These are phyloP conservation scores for Megaceryle alcyon DNA, from an alignment of 2,797 vertebrate genomes.

Conservation along the genomic window DNA sequence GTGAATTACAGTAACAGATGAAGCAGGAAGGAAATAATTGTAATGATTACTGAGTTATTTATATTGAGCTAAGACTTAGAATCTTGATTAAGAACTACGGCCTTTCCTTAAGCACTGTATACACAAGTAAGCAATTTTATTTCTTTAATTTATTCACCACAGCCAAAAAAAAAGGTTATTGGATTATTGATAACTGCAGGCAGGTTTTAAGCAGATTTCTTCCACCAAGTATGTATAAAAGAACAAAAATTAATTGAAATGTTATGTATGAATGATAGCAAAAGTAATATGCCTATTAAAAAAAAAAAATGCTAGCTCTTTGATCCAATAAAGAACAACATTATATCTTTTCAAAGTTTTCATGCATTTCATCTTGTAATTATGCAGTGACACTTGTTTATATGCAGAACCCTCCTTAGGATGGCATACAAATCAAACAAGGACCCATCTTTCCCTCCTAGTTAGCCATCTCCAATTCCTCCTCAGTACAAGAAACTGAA, in stretches of 20 bases:
- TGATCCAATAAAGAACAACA: background rate
- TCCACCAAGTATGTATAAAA: background rate
- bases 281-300: background rate
- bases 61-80: background rate
- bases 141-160: background rate
- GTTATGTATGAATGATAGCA: background rate
- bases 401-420: background rate
- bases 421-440: background rate
- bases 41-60: conserved; percentile 18
- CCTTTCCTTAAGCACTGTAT: background rate
- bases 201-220: background rate
- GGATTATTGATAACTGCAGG: background rate
- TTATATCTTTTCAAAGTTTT: background rate
- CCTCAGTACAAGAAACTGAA: background rate
- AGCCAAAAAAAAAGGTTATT: background rate
- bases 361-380: background rate
- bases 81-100: conserved; percentile 21
- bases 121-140: background rate
- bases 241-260: background rate
- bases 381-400: background rate
- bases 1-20: conserved; percentile 23
- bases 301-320: background rate
- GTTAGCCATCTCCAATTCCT: background rate
- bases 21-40: conserved; percentile 41
- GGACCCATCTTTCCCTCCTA: background rate